phyloP scores from a whole-genome alignment of 2,888 invertebrate genomes.

The Tetheella fluctuosa region DNA sequence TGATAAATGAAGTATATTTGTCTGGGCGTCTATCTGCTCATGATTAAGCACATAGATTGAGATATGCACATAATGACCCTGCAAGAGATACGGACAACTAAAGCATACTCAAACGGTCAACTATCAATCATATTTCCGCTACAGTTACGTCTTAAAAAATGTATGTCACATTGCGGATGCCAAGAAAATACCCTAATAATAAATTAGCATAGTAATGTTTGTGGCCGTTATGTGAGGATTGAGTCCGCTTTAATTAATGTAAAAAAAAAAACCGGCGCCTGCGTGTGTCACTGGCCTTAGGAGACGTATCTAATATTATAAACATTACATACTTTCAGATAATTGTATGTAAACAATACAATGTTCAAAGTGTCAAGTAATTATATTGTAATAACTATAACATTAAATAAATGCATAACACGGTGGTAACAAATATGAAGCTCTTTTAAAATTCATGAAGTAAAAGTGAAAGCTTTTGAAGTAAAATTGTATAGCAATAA shows the following conservation, averaged over 20 bases:
- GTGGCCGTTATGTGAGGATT: slow-evolving; percentile 78
- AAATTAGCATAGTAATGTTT: slow-evolving; percentile 82
- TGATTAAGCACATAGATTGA: slow-evolving; percentile 54
- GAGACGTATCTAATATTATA: slow-evolving; percentile 42
- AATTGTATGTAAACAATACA: slow-evolving; percentile 16
- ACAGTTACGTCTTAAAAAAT: slow-evolving; percentile 81
- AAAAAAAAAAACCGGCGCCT: slow-evolving; percentile 64
- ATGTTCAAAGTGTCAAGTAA: not conserved
- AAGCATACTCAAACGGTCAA: slow-evolving; percentile 71
- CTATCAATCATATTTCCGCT: slow-evolving; percentile 82
- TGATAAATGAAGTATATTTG: slow-evolving; percentile 39
- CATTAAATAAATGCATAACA: slow-evolving; percentile 3
- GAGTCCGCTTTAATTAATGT: slow-evolving; percentile 77
- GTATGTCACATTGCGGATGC: slow-evolving; percentile 81
- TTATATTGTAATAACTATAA: not conserved
- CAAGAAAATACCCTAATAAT: slow-evolving; percentile 81
- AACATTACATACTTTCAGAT: slow-evolving; percentile 38
- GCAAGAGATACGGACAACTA: slow-evolving; percentile 48
- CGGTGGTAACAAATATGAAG: not conserved
- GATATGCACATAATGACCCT: slow-evolving; percentile 47
- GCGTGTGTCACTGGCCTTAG: slow-evolving; percentile 73
- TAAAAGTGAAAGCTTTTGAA: slow-evolving; percentile 13
- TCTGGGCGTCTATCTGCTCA: slow-evolving; percentile 34
- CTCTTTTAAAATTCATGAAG: slow-evolving; percentile 15
- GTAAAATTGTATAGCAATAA: slow-evolving; percentile 8